Evolutionary conservation across 2,888 invertebrate genomes (phyloP).

Genomic region (Cheilosia urbana): DNA sequence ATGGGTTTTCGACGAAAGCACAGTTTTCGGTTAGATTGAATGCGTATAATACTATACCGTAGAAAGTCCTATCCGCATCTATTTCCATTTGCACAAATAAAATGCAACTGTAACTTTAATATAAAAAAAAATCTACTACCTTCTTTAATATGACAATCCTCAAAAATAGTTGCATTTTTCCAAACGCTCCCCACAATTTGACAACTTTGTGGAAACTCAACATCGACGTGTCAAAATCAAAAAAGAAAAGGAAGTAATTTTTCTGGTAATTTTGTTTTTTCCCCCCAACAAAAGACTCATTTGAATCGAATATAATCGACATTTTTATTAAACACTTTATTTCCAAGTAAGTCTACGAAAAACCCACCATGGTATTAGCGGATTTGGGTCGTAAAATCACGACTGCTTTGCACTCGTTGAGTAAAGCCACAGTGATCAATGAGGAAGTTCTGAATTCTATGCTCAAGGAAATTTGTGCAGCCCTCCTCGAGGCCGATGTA

Average conservation of each 20-base stretch:
- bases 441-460: conserved; percentile 99
- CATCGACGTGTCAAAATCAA: conserved; percentile 78
- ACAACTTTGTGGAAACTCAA: conserved; percentile 63
- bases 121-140: conserved; percentile 41
- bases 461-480: conserved; percentile 99
- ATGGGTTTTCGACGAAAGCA: too few relatives aligned
- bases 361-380: conserved; percentile 97
- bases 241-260: conserved; percentile 60
- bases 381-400: conserved; percentile 99
- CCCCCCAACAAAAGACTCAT: conserved; percentile 24
- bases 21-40: too few relatives aligned
- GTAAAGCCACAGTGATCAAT: conserved; percentile 99
- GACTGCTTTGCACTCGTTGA: conserved; percentile 97
- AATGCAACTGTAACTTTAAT: not conserved
- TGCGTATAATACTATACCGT: too few relatives aligned
- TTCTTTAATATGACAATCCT: conserved; percentile 21
- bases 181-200: conserved; percentile 46
- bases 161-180: conserved; percentile 17
- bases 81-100: not conserved
- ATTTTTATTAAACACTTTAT: conserved; percentile 12
- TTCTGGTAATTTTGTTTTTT: conserved; percentile 54
- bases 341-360: conserved; percentile 26
- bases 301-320: conserved; percentile 31
- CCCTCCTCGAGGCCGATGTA: conserved; percentile 98
- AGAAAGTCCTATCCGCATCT: too few relatives aligned